These are phyloP conservation scores for Crepidodera aurea DNA, from an alignment of 2,888 invertebrate species.

Conservation along the genomic window DNA sequence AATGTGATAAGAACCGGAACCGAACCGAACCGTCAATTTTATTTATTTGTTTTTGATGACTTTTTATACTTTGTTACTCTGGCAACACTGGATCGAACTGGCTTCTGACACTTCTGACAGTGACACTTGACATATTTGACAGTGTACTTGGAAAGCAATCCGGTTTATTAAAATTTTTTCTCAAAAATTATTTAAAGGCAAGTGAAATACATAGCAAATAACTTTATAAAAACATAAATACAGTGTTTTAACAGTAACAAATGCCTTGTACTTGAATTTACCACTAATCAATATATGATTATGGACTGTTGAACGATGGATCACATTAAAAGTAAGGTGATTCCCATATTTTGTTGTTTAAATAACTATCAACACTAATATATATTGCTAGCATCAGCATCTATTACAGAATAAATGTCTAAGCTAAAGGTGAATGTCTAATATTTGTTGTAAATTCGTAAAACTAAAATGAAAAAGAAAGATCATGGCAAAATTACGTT, in stretches of 20 bases:
- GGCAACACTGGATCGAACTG: too few relatives aligned
- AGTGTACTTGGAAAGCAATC: neutral
- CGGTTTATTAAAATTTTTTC: constrained; percentile 2
- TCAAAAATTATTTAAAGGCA: constrained; percentile 23
- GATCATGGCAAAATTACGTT: constrained; percentile 58
- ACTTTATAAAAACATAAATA: neutral
- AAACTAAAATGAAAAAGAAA: constrained; percentile 48
- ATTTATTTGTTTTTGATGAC: too few relatives aligned
- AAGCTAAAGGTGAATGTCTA: constrained; percentile 21
- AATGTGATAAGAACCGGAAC: too few relatives aligned
- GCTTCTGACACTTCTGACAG: neutral
- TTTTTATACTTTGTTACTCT: too few relatives aligned
- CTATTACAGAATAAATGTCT: constrained; percentile 30
- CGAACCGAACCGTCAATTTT: too few relatives aligned
- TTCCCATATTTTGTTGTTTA: constrained; percentile 15
- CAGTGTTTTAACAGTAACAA: constrained; percentile 14
- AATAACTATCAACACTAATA: constrained; percentile 9
- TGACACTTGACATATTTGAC: neutral
- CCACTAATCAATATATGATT: constrained; percentile 32
- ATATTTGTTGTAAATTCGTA: constrained; percentile 4
- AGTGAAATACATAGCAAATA: constrained; percentile 16
- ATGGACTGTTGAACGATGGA: constrained; percentile 38
- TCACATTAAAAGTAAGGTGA: constrained; percentile 37
- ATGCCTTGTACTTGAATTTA: constrained; percentile 10
- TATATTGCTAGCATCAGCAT: constrained; percentile 30